Evolutionary conservation across 2,797 vertebrate genomes (phyloP).

Genomic region (Tympanoctomys barrerae): DNA sequence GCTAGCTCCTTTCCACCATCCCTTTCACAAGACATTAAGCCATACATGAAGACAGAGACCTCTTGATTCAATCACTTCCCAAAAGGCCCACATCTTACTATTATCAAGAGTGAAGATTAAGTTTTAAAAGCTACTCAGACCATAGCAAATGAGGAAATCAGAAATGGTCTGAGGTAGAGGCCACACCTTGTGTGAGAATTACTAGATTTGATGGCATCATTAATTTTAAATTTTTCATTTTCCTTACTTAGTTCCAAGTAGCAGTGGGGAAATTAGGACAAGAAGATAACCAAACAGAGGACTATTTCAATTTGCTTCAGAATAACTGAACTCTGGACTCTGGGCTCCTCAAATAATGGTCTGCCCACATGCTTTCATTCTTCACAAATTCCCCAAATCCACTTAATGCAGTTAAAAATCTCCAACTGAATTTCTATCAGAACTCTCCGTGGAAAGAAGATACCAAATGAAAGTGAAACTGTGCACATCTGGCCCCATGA

Average conservation of each 20-base stretch:
- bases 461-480: slow-evolving; percentile 68
- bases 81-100: background rate
- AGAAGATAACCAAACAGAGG: background rate
- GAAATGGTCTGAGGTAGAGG: background rate
- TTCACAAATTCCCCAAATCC: slow-evolving; percentile 54
- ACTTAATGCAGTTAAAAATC: slow-evolving; percentile 73
- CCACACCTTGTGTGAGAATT: background rate
- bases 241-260: background rate
- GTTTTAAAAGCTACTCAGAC: background rate
- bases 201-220: background rate
- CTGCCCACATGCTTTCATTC: slow-evolving; percentile 45
- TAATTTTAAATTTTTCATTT: background rate
- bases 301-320: slow-evolving; percentile 46
- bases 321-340: background rate
- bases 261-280: background rate
- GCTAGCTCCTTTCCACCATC: background rate
- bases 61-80: background rate
- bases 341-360: slow-evolving; percentile 51
- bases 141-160: background rate
- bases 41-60: background rate
- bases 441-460: slow-evolving; percentile 57
- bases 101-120: background rate
- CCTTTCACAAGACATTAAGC: background rate
- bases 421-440: slow-evolving; percentile 72
- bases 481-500: slow-evolving; percentile 37